A percentile compares a stretch with the other conserved stretches of the same genome.
phyloP scores from a whole-genome alignment of 2,113 vertebrate genomes.

The Bombycilla garrulus region DNA sequence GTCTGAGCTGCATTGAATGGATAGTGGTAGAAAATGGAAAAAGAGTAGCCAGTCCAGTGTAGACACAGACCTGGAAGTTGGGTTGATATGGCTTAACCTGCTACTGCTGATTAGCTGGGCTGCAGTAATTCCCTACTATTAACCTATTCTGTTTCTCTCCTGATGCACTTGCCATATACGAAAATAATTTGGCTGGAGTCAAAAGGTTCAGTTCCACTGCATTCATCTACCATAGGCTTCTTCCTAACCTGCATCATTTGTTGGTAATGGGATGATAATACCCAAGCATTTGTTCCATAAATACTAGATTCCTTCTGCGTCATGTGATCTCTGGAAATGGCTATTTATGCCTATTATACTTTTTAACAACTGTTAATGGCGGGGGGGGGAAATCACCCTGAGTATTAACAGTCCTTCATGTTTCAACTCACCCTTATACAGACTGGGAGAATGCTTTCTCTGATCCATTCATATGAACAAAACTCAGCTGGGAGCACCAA shows the following conservation, averaged over 20 bases:
- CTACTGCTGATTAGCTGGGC: not conserved
- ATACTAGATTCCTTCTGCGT: not conserved
- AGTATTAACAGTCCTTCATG: not conserved
- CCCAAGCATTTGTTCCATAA: not conserved
- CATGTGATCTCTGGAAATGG: not conserved
- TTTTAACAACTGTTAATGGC: not conserved
- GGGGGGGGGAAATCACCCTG: not conserved
- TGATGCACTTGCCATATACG: not conserved
- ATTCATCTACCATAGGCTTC: not conserved
- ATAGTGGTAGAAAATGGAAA: not conserved
- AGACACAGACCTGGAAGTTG: not conserved
- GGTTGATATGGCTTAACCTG: not conserved
- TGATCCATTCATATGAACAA: not conserved
- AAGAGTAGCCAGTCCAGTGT: not conserved
- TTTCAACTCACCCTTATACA: not conserved
- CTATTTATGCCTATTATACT: not conserved
- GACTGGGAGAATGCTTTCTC: not conserved
- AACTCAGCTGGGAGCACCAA: not conserved
- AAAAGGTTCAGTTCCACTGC: not conserved
- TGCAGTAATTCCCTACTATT: not conserved
- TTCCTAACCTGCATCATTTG: accelerated
- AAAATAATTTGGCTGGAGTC: not conserved
- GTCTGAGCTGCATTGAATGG: not conserved
- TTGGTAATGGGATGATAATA: not conserved
- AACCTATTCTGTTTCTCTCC: not conserved